Evolutionary conservation across 2,113 vertebrate genomes (phyloP).

Genomic region (Proterorhinus semilunaris): DNA sequence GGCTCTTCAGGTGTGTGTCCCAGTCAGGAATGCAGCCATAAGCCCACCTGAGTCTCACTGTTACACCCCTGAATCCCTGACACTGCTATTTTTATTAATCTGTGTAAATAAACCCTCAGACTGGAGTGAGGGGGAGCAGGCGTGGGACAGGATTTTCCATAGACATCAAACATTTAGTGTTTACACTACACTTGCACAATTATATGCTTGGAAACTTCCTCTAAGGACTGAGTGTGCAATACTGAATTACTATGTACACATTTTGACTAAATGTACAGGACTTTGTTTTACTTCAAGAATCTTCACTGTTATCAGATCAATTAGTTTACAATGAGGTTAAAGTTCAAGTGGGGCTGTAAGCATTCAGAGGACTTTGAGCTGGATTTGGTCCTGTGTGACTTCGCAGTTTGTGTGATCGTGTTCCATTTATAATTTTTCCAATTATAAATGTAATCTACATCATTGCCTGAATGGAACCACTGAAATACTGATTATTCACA

Average conservation of each 20-base stretch:
- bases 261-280: not conserved
- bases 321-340: constrained; percentile 28
- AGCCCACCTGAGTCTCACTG: constrained; percentile 27
- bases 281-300: not conserved
- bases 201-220: not conserved
- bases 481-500: too few relatives aligned
- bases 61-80: constrained; percentile 13
- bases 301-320: not conserved
- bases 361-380: constrained; percentile 36
- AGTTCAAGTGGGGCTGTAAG: constrained; percentile 31
- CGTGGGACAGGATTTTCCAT: constrained; percentile 10
- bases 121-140: not conserved
- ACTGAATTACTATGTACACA: constrained; percentile 8
- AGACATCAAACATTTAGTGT: constrained; percentile 14
- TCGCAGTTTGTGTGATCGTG: not conserved
- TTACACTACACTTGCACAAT: constrained; percentile 14
- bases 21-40: constrained; percentile 43
- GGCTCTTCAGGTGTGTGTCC: constrained; percentile 51
- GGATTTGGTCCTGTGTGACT: not conserved
- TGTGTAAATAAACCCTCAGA: constrained; percentile 16
- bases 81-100: constrained; percentile 8
- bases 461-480: too few relatives aligned
- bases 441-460: too few relatives aligned
- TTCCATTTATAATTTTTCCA: not conserved
- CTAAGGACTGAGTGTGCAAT: not conserved